phyloP scores from a whole-genome alignment of 2,888 invertebrate species.

The Cheilosia soror region DNA sequence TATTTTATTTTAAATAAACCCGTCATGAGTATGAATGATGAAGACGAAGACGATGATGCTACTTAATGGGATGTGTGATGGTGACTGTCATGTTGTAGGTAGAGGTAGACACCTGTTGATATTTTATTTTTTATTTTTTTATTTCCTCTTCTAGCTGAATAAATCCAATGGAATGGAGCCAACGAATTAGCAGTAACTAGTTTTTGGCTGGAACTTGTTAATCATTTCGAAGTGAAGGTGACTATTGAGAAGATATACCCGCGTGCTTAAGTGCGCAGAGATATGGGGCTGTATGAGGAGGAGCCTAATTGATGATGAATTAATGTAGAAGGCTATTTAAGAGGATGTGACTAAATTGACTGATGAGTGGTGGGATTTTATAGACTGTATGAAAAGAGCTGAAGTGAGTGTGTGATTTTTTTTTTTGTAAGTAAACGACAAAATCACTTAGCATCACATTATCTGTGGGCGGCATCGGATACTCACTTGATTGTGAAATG shows the following conservation, averaged over 20 bases:
- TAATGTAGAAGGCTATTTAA: constrained; percentile 44
- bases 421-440: not conserved
- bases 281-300: constrained; percentile 10
- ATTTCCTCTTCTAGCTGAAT: constrained; percentile 6
- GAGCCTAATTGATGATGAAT: constrained; percentile 43
- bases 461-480: not conserved
- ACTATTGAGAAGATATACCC: not conserved
- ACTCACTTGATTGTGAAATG: too few species aligned
- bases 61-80: constrained; percentile 64
- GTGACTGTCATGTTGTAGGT: constrained; percentile 63
- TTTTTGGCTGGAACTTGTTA: constrained; percentile 17
- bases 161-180: constrained; percentile 29
- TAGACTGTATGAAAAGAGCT: not conserved
- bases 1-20: constrained; percentile 4
- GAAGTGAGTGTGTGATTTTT: not conserved
- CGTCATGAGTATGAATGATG: constrained; percentile 39
- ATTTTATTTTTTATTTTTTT: not conserved
- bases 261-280: not conserved
- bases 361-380: constrained; percentile 5
- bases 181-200: constrained; percentile 40
- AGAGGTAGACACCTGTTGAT: constrained; percentile 48
- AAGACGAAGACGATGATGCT: constrained; percentile 36
- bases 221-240: constrained; percentile 8
- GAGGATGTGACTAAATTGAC: constrained; percentile 38
- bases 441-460: not conserved